Percentiles rank a stretch among this genome's conserved stretches.
phyloP scores from a whole-genome alignment of 2,888 invertebrate species.

The Kuschelorhynchus macadamiae region DNA sequence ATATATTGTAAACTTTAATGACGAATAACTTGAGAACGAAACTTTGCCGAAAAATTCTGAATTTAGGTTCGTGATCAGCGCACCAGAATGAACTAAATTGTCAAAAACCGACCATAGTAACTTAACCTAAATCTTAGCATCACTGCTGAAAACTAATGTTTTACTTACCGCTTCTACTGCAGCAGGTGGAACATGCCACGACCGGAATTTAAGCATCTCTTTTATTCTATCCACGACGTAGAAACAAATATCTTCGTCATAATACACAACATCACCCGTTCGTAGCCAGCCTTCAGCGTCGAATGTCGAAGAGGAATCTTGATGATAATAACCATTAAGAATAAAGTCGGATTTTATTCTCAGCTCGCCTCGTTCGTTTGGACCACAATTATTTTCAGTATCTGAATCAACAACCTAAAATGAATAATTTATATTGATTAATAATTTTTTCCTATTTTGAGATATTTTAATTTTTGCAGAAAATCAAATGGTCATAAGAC shows the following conservation, averaged over 20 bases:
- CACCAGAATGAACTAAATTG: too few relatives aligned
- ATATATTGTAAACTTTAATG: too few relatives aligned
- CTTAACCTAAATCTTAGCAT: too few relatives aligned
- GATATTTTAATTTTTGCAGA: too few relatives aligned
- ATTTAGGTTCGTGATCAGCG: too few relatives aligned
- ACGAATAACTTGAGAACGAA: too few relatives aligned
- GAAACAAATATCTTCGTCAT: slow-evolving; percentile 70
- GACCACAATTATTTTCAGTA: slow-evolving; percentile 59
- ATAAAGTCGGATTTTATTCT: slow-evolving; percentile 67
- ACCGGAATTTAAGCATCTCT: slow-evolving; percentile 70
- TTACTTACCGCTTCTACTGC: slow-evolving; percentile 57
- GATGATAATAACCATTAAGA: slow-evolving; percentile 69
- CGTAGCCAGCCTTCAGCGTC: slow-evolving; percentile 70
- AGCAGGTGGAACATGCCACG: slow-evolving; percentile 68
- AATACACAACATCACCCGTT: slow-evolving; percentile 71
- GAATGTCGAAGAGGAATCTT: slow-evolving; percentile 68
- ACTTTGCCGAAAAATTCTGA: too few relatives aligned
- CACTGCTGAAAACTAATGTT: too few relatives aligned
- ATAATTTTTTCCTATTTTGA: too few relatives aligned
- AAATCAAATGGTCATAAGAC: too few relatives aligned
- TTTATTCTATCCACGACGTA: slow-evolving; percentile 71
- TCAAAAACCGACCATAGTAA: too few relatives aligned
- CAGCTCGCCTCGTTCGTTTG: slow-evolving; percentile 71
- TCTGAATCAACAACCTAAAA: slow-evolving; percentile 60
- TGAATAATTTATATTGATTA: slow-evolving; percentile 12